Percentiles rank a stretch among this genome's conserved stretches.
phyloP scores from a whole-genome alignment of 92 coral and sea anemone species.

The Pocillopora grandis region DNA sequence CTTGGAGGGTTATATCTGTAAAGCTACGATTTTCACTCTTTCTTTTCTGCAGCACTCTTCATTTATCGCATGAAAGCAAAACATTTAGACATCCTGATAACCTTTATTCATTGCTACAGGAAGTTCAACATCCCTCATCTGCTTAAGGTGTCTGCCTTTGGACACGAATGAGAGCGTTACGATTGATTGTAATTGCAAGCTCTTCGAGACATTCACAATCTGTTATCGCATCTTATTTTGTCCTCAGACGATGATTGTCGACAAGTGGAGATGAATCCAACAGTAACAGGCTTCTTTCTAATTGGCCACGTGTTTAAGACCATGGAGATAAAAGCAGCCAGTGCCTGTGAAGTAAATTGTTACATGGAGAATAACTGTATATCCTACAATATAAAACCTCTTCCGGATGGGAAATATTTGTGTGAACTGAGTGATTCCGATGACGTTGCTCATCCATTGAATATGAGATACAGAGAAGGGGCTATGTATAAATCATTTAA shows the following conservation, averaged over 20 bases:
- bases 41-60: too few relatives aligned
- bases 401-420: constrained; percentile 9
- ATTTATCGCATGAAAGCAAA: too few relatives aligned
- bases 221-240: too few relatives aligned
- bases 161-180: too few relatives aligned
- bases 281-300: background rate
- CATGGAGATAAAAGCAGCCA: background rate
- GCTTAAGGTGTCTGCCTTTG: too few relatives aligned
- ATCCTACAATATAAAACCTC: constrained; percentile 31
- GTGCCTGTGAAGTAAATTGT: constrained; percentile 25
- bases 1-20: too few relatives aligned
- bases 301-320: constrained; percentile 24
- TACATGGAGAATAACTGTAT: constrained; percentile 23
- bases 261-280: background rate
- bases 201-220: too few relatives aligned
- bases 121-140: too few relatives aligned
- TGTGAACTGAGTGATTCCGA: constrained; percentile 46
- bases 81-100: too few relatives aligned
- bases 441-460: constrained; percentile 15
- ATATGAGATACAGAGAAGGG: background rate
- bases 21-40: too few relatives aligned
- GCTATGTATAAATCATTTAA: background rate
- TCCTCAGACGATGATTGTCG: background rate
- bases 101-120: too few relatives aligned
- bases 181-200: too few relatives aligned